phyloP scores from a whole-genome alignment of 2,888 invertebrate species.

The Vesta saturnalis region DNA sequence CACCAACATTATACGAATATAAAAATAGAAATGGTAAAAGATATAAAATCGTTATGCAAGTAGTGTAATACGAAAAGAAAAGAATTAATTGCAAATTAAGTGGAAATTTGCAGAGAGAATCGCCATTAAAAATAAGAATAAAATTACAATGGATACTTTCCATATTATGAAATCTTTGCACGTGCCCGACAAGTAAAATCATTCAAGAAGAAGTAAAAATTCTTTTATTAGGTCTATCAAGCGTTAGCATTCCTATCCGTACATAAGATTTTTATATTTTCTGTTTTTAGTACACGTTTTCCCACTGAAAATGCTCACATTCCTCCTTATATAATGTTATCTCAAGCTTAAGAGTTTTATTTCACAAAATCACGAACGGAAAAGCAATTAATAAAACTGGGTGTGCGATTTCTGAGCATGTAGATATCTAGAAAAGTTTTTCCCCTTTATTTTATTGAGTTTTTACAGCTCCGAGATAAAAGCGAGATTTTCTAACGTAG shows the following conservation, averaged over 20 bases:
- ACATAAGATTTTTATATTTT: constrained; percentile 27
- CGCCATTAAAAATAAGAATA: neutral
- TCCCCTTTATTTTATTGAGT: constrained; percentile 2
- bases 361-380: constrained; percentile 22
- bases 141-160: neutral
- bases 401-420: neutral
- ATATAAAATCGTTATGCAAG: no score
- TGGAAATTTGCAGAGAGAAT: neutral
- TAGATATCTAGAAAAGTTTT: constrained; percentile 3
- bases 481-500: neutral
- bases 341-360: constrained; percentile 17
- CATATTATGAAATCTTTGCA: constrained; percentile 5
- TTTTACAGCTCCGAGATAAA: neutral
- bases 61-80: no score
- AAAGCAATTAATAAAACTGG: constrained; percentile 22
- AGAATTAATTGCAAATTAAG: neutral
- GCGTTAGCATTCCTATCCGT: constrained; percentile 29
- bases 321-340: constrained; percentile 19
- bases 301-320: constrained; percentile 19
- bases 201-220: constrained; percentile 13
- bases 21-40: no score
- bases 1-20: no score
- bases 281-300: constrained; percentile 22
- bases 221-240: constrained; percentile 26
- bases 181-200: constrained; percentile 14